These are phyloP conservation scores for Harpagifer antarcticus DNA, from an alignment of 2,797 vertebrate genomes.

Conservation along the genomic window DNA sequence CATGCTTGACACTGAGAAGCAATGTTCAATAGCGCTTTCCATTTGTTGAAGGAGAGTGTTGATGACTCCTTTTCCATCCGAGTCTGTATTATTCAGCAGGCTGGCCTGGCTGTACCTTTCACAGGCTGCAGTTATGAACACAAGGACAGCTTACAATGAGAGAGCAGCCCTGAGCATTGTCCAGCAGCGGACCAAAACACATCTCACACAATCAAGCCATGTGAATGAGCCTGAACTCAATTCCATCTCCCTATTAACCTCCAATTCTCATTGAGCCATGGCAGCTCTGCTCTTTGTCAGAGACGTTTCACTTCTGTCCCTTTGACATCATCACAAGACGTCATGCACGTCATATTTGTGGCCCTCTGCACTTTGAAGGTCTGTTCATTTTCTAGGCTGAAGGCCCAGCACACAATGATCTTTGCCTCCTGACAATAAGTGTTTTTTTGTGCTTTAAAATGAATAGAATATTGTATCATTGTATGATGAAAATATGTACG, in stretches of 20 bases:
- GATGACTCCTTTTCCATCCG: conserved; percentile 15
- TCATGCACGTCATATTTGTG: conserved; percentile 38
- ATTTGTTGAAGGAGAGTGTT: not conserved
- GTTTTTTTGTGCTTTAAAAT: conserved; percentile 17
- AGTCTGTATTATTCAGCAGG: conserved; percentile 31
- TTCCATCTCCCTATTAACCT: conserved; percentile 64
- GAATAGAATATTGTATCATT: conserved; percentile 15
- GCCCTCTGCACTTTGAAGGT: conserved; percentile 66
- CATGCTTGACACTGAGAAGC: conserved; percentile 29
- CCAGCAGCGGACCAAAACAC: conserved; percentile 40
- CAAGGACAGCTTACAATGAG: conserved; percentile 55
- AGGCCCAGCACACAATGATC: conserved; percentile 32
- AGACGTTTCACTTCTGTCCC: conserved; percentile 60
- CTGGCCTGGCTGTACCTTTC: conserved; percentile 39
- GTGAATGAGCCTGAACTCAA: conserved; percentile 49
- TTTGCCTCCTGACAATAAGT: conserved; percentile 18
- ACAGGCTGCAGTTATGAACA: conserved; percentile 32
- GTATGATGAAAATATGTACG: not conserved
- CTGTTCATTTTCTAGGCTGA: conserved; percentile 69
- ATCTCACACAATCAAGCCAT: conserved; percentile 55
- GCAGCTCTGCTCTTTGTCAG: conserved; percentile 79
- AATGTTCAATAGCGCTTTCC: conserved; percentile 22
- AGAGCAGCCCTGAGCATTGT: conserved; percentile 67
- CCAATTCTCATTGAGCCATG: conserved; percentile 49
- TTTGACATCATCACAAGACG: conserved; percentile 65